These are phyloP conservation scores for Chrysemys picta DNA, from an alignment of 2,113 vertebrate genomes.

Conservation along the genomic window DNA sequence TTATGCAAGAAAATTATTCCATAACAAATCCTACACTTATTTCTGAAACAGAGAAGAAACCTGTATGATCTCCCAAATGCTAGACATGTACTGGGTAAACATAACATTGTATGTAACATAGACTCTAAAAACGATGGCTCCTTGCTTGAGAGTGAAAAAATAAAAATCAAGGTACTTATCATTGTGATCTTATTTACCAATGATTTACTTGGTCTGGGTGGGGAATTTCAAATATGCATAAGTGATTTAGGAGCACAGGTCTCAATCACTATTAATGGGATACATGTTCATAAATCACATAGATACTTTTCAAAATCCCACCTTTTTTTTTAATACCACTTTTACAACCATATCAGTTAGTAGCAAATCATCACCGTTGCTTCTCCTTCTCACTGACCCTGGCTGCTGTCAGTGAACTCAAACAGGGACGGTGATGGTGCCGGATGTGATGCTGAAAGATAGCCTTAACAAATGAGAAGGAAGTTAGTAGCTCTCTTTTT, in stretches of 20 bases:
- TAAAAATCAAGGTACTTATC: neutral
- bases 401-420: neutral
- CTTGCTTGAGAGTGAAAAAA: neutral
- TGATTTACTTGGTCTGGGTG: neutral
- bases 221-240: neutral
- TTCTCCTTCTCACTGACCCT: neutral
- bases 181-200: neutral
- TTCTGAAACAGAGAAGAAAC: accelerated
- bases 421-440: neutral
- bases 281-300: neutral
- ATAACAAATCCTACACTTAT: neutral
- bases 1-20: neutral
- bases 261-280: neutral
- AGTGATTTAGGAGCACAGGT: neutral
- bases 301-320: neutral
- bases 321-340: neutral
- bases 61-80: neutral
- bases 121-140: neutral
- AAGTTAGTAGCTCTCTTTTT: neutral
- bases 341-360: neutral
- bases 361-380: neutral
- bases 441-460: neutral
- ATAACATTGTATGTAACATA: neutral
- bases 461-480: neutral
- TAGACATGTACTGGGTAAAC: neutral